A percentile compares a stretch with the other conserved stretches of the same genome.
phyloP scores from a whole-genome alignment of 2,113 vertebrate species.

The Cyanistes caeruleus region DNA sequence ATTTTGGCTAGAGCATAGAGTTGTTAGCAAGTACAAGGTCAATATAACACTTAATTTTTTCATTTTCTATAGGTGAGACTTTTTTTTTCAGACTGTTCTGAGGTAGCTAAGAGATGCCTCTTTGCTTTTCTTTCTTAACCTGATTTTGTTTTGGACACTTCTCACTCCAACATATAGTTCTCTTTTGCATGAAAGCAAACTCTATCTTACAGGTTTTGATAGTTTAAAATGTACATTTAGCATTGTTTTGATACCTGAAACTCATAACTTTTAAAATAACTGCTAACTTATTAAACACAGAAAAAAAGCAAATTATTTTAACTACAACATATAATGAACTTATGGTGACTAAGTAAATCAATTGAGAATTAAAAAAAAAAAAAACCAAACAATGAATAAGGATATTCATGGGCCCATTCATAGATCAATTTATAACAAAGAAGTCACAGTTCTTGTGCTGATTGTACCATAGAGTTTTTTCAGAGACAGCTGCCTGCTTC shows the following conservation, averaged over 20 bases:
- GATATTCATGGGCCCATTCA: not conserved
- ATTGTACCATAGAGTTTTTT: conserved; percentile 36
- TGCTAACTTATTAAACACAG: not conserved
- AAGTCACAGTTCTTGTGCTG: conserved; percentile 19
- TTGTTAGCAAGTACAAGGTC: not conserved
- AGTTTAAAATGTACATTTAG: not conserved
- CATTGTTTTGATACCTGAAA: not conserved
- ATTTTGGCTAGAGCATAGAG: not conserved
- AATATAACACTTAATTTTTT: not conserved
- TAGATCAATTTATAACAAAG: conserved; percentile 12
- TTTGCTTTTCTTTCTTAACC: not conserved
- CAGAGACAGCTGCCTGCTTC: not conserved
- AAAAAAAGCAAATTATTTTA: not conserved
- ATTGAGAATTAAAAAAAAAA: conserved; percentile 15
- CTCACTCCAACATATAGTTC: not conserved
- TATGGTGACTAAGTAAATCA: conserved; percentile 5
- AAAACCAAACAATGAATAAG: not conserved
- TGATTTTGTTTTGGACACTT: conserved; percentile 1
- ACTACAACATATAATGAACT: not conserved
- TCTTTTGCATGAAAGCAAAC: not conserved
- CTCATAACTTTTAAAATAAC: not conserved
- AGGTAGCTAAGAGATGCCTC: not conserved
- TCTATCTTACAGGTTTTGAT: not conserved
- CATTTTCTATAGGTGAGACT: not conserved
- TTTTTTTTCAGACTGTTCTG: not conserved